These are phyloP conservation scores for Drosophila aff. DNA, from an alignment of 1,140 invertebrate species.

Conservation along the genomic window DNA sequence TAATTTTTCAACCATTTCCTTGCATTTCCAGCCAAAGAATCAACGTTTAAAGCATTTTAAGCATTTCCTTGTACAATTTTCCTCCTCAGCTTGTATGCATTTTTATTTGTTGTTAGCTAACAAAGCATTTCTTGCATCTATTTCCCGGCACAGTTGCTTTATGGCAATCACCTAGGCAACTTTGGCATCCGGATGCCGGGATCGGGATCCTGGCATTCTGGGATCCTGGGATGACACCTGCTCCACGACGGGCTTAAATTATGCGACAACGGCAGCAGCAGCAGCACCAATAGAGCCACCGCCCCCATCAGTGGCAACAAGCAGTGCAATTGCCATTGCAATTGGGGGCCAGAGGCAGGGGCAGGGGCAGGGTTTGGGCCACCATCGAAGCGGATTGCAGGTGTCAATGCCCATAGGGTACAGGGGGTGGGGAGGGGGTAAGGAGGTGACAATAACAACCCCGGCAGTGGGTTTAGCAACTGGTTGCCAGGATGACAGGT, in stretches of 20 bases:
- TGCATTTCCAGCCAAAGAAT: not conserved
- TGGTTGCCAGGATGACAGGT: slow-evolving; percentile 34
- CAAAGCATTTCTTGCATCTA: slow-evolving; percentile 37
- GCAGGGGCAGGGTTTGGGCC: slow-evolving; percentile 26
- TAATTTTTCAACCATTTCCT: not conserved
- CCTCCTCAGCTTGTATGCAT: not conserved
- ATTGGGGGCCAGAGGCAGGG: slow-evolving; percentile 8
- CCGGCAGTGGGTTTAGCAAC: slow-evolving; percentile 28
- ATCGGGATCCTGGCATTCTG: not conserved
- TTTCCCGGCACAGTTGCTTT: slow-evolving; percentile 58
- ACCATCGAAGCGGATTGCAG: slow-evolving; percentile 51
- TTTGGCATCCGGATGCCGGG: slow-evolving; percentile 17
- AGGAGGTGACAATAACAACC: not conserved
- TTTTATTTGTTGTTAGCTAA: slow-evolving; percentile 13
- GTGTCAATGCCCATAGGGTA: slow-evolving; percentile 55
- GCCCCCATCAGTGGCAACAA: slow-evolving; percentile 25
- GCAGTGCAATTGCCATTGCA: slow-evolving; percentile 66
- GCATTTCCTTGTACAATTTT: not conserved
- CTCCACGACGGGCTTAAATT: slow-evolving; percentile 57
- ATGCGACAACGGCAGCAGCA: slow-evolving; percentile 52
- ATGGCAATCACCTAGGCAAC: slow-evolving; percentile 64
- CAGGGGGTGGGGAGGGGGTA: not conserved
- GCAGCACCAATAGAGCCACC: slow-evolving; percentile 29
- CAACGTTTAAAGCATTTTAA: not conserved
- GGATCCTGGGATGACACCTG: slow-evolving; percentile 30